These are phyloP conservation scores for Galerucella pusilla DNA, from an alignment of 2,888 invertebrate species.

Conservation along the genomic window DNA sequence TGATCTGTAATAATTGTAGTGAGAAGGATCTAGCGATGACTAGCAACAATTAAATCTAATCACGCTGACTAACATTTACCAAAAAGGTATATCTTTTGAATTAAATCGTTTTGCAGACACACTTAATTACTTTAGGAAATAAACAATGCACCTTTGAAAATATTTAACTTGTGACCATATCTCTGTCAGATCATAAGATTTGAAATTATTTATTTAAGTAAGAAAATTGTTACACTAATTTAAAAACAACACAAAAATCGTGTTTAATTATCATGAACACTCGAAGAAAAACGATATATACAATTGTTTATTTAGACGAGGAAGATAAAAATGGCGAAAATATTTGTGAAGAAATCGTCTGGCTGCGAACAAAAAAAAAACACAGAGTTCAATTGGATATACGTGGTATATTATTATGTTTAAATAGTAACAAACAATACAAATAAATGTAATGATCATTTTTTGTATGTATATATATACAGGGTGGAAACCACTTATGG, in stretches of 20 bases:
- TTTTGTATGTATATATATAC: background rate
- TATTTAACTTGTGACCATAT: slow-evolving; percentile 19
- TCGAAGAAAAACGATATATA: slow-evolving; percentile 6
- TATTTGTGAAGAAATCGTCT: slow-evolving; percentile 11
- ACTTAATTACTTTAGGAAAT: slow-evolving; percentile 9
- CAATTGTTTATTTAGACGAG: slow-evolving; percentile 7
- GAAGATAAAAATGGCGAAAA: slow-evolving; percentile 12
- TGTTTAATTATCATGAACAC: slow-evolving; percentile 8
- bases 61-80: too few species aligned
- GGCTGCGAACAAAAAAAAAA: background rate
- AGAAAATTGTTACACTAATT: slow-evolving; percentile 9
- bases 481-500: too few species aligned
- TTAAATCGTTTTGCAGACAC: background rate
- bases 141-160: slow-evolving; percentile 9
- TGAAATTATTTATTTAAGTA: slow-evolving; percentile 8
- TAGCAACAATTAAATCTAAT: too few species aligned
- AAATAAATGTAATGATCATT: background rate
- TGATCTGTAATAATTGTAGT: too few species aligned
- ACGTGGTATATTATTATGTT: background rate
- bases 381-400: background rate
- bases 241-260: slow-evolving; percentile 1
- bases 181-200: slow-evolving; percentile 21
- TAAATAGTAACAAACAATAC: slow-evolving; percentile 10
- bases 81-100: background rate
- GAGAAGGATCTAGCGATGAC: too few species aligned